A percentile compares a stretch with the other conserved stretches of the same genome.
These are phyloP conservation scores for Lepidurus couesii DNA, from an alignment of 1,140 invertebrate genomes.

Conservation along the genomic window DNA sequence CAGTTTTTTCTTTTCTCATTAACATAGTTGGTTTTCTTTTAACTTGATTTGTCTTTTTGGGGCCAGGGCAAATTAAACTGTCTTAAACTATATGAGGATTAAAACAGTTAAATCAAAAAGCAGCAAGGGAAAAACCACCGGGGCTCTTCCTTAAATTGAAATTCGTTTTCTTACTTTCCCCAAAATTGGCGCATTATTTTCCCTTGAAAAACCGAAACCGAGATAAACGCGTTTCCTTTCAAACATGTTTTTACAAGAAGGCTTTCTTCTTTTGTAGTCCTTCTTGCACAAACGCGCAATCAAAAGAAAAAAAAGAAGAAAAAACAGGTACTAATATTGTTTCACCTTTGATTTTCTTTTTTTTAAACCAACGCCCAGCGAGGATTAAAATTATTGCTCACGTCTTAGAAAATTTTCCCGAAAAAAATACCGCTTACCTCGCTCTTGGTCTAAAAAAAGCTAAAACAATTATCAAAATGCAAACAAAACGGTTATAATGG, in stretches of 20 bases:
- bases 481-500: too few species aligned
- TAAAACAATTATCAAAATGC: not conserved
- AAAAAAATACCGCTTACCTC: too few species aligned
- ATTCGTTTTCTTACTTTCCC: not conserved
- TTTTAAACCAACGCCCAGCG: too few species aligned
- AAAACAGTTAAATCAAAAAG: not conserved
- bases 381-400: too few species aligned
- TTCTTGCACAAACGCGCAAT: not conserved
- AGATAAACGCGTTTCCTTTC: too few species aligned
- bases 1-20: not conserved
- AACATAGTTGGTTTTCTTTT: too few species aligned
- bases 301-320: not conserved
- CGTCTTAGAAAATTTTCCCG: too few species aligned
- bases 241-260: not conserved
- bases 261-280: not conserved
- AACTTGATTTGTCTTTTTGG: too few species aligned
- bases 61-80: too few species aligned
- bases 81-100: not conserved
- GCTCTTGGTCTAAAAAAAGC: not conserved
- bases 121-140: not conserved
- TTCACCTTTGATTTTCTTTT: not conserved
- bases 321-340: not conserved
- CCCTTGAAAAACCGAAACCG: too few species aligned
- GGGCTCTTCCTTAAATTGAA: not conserved
- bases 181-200: too few species aligned